Evolutionary conservation across 2,888 invertebrate species (phyloP).

Genomic region (Nomada lathburiana): DNA sequence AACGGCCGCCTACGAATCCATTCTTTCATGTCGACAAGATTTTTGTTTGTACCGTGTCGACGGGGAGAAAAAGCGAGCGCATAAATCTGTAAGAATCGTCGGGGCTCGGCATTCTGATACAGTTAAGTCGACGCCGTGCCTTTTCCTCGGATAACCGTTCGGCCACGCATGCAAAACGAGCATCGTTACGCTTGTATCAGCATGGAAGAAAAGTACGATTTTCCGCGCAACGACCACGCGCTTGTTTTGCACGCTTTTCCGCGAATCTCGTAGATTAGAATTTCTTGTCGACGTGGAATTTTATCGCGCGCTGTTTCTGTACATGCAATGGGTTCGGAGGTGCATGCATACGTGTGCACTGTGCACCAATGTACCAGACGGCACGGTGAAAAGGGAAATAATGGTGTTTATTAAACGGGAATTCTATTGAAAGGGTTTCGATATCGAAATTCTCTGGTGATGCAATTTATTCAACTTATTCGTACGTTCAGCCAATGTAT

Average conservation of each 20-base stretch:
- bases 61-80: background rate
- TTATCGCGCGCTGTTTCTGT: background rate
- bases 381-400: too few species aligned
- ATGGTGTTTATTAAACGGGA: too few species aligned
- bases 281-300: background rate
- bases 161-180: constrained; percentile 56
- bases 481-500: too few species aligned
- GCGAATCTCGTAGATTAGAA: background rate
- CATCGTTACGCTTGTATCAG: constrained; percentile 73
- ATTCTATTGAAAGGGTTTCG: too few species aligned
- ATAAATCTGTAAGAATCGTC: constrained; percentile 42
- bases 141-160: constrained; percentile 48
- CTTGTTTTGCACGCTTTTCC: constrained; percentile 50
- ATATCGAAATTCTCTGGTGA: too few species aligned
- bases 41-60: background rate
- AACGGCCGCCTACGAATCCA: too few species aligned
- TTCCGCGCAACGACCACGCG: constrained; percentile 52
- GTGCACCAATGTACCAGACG: too few species aligned
- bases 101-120: constrained; percentile 15
- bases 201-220: constrained; percentile 63
- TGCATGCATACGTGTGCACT: too few species aligned
- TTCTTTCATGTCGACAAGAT: background rate
- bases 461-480: too few species aligned
- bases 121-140: constrained; percentile 30
- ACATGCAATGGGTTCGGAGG: background rate